A percentile compares a stretch with the other conserved stretches of the same genome.
phyloP scores from a whole-genome alignment of 1,140 invertebrate species.

The Drosophila bocqueti region DNA sequence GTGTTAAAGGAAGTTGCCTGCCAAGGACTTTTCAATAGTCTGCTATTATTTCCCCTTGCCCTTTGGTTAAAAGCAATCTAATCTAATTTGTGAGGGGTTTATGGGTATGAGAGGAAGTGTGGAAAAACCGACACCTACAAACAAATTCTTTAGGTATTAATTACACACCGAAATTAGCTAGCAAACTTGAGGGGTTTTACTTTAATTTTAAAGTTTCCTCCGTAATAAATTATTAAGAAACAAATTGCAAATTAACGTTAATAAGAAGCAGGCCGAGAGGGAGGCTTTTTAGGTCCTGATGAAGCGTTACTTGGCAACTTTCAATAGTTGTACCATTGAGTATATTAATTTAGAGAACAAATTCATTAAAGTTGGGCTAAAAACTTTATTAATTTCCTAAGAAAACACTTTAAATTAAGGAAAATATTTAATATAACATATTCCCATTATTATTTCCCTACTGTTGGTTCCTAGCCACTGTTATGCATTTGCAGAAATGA shows the following conservation, averaged over 20 bases:
- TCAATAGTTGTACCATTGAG: neutral
- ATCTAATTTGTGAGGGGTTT: slow-evolving; percentile 25
- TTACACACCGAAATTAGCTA: slow-evolving; percentile 5
- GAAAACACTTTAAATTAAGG: too few species aligned
- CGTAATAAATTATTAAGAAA: neutral
- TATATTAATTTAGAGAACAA: neutral
- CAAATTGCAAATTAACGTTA: neutral
- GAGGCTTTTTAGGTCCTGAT: too few species aligned
- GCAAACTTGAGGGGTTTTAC: neutral
- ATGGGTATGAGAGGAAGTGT: neutral
- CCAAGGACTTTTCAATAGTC: slow-evolving; percentile 57
- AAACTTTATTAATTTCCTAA: neutral
- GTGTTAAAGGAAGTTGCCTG: slow-evolving; percentile 56
- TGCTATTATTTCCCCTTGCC: slow-evolving; percentile 9
- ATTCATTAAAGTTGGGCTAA: neutral
- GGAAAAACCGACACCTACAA: neutral
- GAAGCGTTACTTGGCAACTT: neutral
- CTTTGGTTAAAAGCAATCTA: slow-evolving; percentile 45
- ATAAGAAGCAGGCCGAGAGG: neutral
- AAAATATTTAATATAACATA: too few species aligned
- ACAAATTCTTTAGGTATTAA: slow-evolving; percentile 4
- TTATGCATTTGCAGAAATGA: neutral
- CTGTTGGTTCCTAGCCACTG: too few species aligned
- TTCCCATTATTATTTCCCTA: too few species aligned
- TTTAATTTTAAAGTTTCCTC: neutral